Evolutionary conservation across 2,797 vertebrate species (phyloP).

Genomic region (Tokudaia tokunoshimensis): DNA sequence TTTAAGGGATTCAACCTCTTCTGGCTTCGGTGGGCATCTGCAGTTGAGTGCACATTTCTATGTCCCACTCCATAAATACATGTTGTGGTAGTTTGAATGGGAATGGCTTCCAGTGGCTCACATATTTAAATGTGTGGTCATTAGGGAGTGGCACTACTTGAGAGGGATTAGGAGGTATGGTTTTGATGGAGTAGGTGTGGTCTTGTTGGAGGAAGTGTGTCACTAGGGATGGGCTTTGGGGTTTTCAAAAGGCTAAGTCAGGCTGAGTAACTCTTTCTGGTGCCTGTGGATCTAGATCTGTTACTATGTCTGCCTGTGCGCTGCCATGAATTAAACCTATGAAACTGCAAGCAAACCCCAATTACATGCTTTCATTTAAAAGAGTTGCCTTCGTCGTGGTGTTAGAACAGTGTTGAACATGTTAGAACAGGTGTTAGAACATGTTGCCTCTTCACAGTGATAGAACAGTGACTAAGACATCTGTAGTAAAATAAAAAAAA

Average conservation of each 20-base stretch:
- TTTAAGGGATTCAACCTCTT: background rate
- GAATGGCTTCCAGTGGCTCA: background rate
- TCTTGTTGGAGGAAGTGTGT: background rate
- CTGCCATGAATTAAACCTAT: background rate
- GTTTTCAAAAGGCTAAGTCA: background rate
- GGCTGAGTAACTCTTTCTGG: background rate
- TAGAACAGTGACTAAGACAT: background rate
- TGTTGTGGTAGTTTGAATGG: background rate
- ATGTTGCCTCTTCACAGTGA: background rate
- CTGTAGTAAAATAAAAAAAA: background rate
- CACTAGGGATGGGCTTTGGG: background rate
- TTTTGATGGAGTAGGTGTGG: background rate
- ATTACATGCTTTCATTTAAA: background rate
- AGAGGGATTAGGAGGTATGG: background rate
- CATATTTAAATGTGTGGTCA: background rate
- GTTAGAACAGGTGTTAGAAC: no score
- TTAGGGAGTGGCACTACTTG: background rate
- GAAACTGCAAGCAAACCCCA: background rate
- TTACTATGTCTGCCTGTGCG: background rate
- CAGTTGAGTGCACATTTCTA: background rate
- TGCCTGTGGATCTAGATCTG: background rate
- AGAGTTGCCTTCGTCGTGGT: background rate
- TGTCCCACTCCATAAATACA: background rate
- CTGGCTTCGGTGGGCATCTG: background rate
- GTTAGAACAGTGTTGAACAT: no score